Evolutionary conservation across 2,797 vertebrate genomes (phyloP).

Genomic region (Okamejei kenojei): DNA sequence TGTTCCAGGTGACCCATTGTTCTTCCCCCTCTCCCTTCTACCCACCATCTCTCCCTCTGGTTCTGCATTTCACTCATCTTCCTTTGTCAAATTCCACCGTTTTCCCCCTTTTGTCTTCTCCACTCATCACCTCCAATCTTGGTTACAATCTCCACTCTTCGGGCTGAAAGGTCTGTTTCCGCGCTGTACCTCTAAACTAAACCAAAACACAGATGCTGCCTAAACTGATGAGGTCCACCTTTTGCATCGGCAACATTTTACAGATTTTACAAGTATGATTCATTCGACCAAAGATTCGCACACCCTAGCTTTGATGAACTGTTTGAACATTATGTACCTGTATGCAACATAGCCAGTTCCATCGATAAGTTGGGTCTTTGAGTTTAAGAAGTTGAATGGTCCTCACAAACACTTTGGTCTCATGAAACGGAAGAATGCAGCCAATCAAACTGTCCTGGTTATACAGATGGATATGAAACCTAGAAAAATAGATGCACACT

Average conservation of each 20-base stretch:
- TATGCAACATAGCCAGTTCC: constrained; percentile 82
- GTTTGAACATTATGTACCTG: constrained; percentile 59
- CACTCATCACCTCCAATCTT: too few relatives aligned
- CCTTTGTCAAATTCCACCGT: too few relatives aligned
- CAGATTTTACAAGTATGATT: background rate
- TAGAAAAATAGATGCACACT: constrained; percentile 44
- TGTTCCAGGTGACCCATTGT: too few relatives aligned
- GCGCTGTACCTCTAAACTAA: too few relatives aligned
- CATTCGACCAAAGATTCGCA: background rate
- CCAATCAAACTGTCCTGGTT: constrained; percentile 79
- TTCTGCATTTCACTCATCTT: too few relatives aligned
- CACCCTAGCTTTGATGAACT: background rate
- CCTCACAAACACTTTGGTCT: constrained; percentile 83
- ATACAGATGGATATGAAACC: constrained; percentile 90
- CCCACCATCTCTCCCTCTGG: too few relatives aligned
- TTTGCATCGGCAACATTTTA: background rate
- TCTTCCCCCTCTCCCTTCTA: too few relatives aligned
- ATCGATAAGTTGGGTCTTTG: constrained; percentile 68
- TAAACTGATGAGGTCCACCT: too few relatives aligned
- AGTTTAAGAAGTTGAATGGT: constrained; percentile 82
- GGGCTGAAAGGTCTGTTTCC: too few relatives aligned
- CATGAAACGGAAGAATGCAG: constrained; percentile 82
- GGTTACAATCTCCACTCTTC: too few relatives aligned
- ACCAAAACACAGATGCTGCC: too few relatives aligned
- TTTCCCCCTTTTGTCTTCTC: too few relatives aligned